Conservation (phyloP, 2,113 vertebrate genomes). For the Cyanoliseus patagonus region DNA sequence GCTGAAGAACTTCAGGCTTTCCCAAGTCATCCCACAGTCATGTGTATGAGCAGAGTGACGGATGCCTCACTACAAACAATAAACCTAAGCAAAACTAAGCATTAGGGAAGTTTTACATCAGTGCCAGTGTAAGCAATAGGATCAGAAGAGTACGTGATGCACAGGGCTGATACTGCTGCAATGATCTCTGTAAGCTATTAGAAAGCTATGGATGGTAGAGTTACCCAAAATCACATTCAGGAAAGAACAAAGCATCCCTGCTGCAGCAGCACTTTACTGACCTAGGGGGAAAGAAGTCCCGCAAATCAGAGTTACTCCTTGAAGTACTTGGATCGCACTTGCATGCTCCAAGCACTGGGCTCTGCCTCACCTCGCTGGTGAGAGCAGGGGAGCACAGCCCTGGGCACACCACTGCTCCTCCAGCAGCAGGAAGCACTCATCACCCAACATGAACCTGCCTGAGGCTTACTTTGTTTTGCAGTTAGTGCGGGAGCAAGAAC, state of each 20-base stretch:
- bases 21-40: neutral
- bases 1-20: neutral
- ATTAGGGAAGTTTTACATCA: rapidly evolving
- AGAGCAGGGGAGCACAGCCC: neutral
- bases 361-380: neutral
- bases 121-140: neutral
- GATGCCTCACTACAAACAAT: neutral
- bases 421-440: neutral
- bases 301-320: neutral
- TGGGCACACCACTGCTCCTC: neutral
- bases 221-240: neutral
- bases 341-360: neutral
- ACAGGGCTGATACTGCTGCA: neutral
- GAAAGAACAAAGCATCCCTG: neutral
- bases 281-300: neutral
- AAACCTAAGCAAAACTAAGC: neutral
- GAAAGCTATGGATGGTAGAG: rapidly evolving
- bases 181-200: rapidly evolving
- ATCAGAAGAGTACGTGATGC: rapidly evolving
- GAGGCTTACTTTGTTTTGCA: neutral
- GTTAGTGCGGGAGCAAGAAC: rapidly evolving
- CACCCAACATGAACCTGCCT: neutral
- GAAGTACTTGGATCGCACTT: neutral
- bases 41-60: rapidly evolving
- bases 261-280: neutral